These are phyloP conservation scores for Euwallacea similis DNA, from an alignment of 1,140 invertebrate species.

Conservation along the genomic window DNA sequence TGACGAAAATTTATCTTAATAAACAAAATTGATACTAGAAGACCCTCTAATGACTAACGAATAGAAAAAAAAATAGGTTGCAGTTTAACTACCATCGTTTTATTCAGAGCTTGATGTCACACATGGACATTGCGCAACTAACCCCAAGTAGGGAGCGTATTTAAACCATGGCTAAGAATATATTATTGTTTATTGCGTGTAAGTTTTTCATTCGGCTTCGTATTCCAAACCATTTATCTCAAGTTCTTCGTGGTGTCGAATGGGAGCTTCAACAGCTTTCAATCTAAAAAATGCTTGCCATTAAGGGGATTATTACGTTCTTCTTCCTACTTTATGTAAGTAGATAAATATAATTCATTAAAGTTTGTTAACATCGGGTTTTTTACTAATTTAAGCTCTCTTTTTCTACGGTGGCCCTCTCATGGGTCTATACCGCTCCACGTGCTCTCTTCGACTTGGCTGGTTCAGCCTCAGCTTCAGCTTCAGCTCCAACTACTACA, in stretches of 20 bases:
- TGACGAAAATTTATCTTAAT: background rate
- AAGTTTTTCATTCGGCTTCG: constrained; percentile 12
- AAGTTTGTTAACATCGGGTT: too few species aligned
- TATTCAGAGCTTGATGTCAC: constrained; percentile 32
- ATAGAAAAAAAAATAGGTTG: constrained; percentile 13
- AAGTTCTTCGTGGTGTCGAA: too few species aligned
- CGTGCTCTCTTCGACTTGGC: constrained; percentile 12
- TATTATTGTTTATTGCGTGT: constrained; percentile 29
- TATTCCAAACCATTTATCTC: background rate
- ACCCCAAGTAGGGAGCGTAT: constrained; percentile 34
- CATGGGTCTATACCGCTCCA: constrained; percentile 25
- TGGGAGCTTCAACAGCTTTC: too few species aligned
- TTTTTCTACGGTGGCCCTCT: background rate
- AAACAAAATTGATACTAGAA: background rate
- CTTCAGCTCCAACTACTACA: constrained; percentile 4
- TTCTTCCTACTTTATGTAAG: too few species aligned
- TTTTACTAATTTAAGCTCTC: too few species aligned
- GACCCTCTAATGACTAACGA: background rate
- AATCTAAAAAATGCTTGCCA: too few species aligned
- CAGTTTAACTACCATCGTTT: constrained; percentile 15
- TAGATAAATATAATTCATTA: too few species aligned
- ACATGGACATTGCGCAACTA: constrained; percentile 9
- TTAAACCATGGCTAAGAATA: constrained; percentile 33
- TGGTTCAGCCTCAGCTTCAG: constrained; percentile 26
- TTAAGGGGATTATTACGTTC: too few species aligned